phyloP scores from a whole-genome alignment of 2,797 vertebrate genomes.

The Gymnothorax reevesii region DNA sequence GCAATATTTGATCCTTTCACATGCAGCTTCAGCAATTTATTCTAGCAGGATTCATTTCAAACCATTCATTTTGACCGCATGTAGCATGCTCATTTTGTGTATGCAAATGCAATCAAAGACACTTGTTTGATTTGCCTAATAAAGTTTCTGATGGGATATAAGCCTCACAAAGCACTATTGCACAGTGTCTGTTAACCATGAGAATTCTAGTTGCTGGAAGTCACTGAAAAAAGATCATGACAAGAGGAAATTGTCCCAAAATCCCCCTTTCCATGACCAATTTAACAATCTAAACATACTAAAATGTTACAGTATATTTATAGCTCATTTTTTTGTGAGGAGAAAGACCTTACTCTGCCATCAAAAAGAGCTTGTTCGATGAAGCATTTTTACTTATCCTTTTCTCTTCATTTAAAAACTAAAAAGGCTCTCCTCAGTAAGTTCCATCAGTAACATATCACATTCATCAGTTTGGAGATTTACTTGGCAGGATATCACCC shows the following conservation, averaged over 20 bases:
- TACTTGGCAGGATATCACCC: too few relatives aligned
- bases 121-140: conserved; percentile 36
- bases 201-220: not conserved
- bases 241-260: not conserved
- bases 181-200: not conserved
- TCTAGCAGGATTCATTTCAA: conserved; percentile 31
- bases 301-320: not conserved
- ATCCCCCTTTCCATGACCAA: not conserved
- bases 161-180: not conserved
- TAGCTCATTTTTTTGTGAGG: not conserved
- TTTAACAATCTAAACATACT: not conserved
- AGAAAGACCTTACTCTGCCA: not conserved
- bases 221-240: not conserved
- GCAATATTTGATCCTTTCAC: conserved; percentile 72
- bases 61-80: conserved; percentile 39
- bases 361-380: not conserved
- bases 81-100: conserved; percentile 31
- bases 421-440: too few relatives aligned
- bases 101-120: conserved; percentile 42
- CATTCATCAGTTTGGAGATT: too few relatives aligned
- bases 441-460: too few relatives aligned
- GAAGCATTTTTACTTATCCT: not conserved
- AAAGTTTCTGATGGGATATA: conserved; percentile 25
- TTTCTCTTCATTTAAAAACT: too few relatives aligned
- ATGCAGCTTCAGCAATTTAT: conserved; percentile 45